Evolutionary conservation across 2,888 invertebrate genomes (phyloP).

Genomic region (Pristionchus entomophagus): DNA sequence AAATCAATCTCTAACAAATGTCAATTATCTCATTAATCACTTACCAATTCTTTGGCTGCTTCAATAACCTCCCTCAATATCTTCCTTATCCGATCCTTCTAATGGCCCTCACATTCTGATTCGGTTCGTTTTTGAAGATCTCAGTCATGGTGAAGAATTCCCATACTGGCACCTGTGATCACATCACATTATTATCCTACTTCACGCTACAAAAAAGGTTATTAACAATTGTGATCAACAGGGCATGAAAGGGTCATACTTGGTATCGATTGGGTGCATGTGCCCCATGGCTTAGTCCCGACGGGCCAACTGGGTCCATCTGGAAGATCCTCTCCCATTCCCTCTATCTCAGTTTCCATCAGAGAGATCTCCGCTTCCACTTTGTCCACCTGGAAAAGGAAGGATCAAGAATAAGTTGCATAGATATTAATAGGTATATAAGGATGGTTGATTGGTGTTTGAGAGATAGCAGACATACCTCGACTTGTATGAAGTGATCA

Average conservation of each 20-base stretch:
- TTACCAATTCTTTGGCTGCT: conserved; percentile 51
- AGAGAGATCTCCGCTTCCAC: conserved; percentile 76
- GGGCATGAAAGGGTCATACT: conserved; percentile 48
- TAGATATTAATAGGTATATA: background rate
- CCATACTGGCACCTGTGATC: conserved; percentile 89
- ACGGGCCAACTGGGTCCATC: conserved; percentile 83
- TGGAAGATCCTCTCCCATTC: conserved; percentile 78
- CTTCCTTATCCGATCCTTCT: conserved; percentile 77
- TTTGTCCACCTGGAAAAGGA: conserved; percentile 1
- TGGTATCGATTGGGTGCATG: conserved; percentile 82
- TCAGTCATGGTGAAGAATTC: conserved; percentile 89
- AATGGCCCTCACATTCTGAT: conserved; percentile 83
- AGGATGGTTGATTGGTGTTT: background rate
- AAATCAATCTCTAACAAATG: background rate
- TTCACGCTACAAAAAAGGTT: no score
- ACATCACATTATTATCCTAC: background rate
- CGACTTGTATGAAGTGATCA: conserved; percentile 70
- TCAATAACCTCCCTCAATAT: conserved; percentile 83
- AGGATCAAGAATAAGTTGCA: background rate
- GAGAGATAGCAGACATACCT: conserved; percentile 36
- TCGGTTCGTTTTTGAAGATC: conserved; percentile 87
- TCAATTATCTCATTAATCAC: background rate
- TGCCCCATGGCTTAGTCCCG: conserved; percentile 83
- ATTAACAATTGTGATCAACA: no score
- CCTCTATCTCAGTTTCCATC: conserved; percentile 77